Evolutionary conservation across 2,888 invertebrate genomes (phyloP).

Genomic region (Eulithis testata): DNA sequence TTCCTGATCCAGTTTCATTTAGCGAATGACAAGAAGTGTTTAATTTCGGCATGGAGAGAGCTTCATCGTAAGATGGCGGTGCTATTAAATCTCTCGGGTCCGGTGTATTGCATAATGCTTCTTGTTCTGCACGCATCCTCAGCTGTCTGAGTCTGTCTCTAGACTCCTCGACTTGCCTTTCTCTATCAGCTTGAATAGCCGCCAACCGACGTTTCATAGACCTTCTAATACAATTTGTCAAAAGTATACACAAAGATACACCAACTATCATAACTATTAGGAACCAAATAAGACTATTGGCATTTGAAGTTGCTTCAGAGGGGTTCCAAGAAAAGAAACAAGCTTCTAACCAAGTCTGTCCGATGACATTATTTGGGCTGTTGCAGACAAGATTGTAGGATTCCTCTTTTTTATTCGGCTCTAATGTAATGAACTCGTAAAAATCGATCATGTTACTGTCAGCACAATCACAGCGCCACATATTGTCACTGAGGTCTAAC

Average conservation of each 20-base stretch:
- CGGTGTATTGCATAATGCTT: conserved; percentile 85
- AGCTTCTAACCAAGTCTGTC: conserved; percentile 88
- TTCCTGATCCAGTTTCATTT: conserved; percentile 74
- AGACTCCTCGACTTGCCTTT: conserved; percentile 84
- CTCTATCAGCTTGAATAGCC: conserved; percentile 78
- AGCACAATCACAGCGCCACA: conserved; percentile 91
- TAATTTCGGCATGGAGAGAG: conserved; percentile 89
- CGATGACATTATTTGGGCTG: conserved; percentile 86
- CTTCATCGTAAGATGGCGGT: conserved; percentile 91
- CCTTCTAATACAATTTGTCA: conserved; percentile 82
- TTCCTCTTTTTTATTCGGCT: conserved; percentile 82
- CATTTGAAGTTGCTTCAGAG: conserved; percentile 60
- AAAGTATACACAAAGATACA: conserved; percentile 80
- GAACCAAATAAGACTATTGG: conserved; percentile 84
- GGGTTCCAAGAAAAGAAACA: conserved; percentile 87
- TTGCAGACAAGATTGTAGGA: conserved; percentile 86
- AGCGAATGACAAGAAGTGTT: conserved; percentile 85
- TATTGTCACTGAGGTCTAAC: conserved; percentile 88
- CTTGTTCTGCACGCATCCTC: conserved; percentile 80
- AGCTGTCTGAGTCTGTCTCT: conserved; percentile 83
- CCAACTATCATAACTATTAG: conserved; percentile 82
- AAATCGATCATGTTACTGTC: conserved; percentile 85
- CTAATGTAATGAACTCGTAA: conserved; percentile 85
- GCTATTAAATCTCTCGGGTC: conserved; percentile 88
- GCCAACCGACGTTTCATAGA: conserved; percentile 82